Evolutionary conservation across 1,140 invertebrate species (phyloP), one percentile per base, ranked within the genome.

Genomic region (Cyclina sinensis): DNA sequence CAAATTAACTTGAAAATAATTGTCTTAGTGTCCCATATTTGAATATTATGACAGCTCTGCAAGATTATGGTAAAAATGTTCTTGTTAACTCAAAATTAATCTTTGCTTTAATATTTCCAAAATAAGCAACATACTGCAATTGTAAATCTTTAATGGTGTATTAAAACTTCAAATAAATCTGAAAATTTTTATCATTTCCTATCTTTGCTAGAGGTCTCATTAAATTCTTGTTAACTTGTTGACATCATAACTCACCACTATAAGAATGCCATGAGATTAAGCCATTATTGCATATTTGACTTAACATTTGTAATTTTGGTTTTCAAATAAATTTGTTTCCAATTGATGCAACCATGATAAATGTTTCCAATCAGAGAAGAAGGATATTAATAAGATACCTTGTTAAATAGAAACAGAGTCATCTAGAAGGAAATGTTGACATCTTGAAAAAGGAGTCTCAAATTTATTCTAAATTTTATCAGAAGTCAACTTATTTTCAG

Each of bases 301-400:
- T 81, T 81, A 65, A 59, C 32, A 62, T 65, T 78, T 78, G 48
- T 48, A 78, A 78, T 78, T 78, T 51, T 51, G 2, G 39, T 43
- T 59, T 54, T 35, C 12, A 18, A 43, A 81, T 62, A 81, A 81
- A 81, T 81, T 81, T n/a, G 24, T 46, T 81, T 57, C 35, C 24
- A 43, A 81, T 81, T 81, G 37, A 65, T n/a, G 37, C 35, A 51
- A 16, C 30, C 27, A 81, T 81, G 79, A 81, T 81, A 59, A 81
- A 81, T 81, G 79, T 81, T n/a, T 62, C 37, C 24, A 39, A 54
- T 81, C 51, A 81, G 0, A 54, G 21, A 79, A 51, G 43, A 79
- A 30, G 76, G 30, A 79, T 79, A 57, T 21, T 48, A 21, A 11
- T 78, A 9, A 46, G 16, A 78, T 78, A 16, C 14, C 21, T 21